Evolutionary conservation across 2,888 invertebrate species (phyloP), one percentile per base, ranked within the genome.

Genomic region (Caenorhabditis doughertyi): DNA sequence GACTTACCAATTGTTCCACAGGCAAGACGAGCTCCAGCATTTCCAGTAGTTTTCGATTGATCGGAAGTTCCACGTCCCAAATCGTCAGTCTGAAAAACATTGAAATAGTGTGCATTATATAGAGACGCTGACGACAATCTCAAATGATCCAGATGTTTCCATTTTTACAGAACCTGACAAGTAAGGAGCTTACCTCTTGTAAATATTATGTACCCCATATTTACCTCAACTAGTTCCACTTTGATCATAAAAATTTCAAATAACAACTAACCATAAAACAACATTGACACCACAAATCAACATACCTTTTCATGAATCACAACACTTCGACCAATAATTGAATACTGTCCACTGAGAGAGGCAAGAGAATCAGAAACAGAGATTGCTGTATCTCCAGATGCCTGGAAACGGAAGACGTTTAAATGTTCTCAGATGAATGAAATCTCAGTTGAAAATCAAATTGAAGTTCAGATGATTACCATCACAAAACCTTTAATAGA

Each of bases 51-150:
- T 25, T 79, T 71, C 60, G 87, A 88, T 35, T 81, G 86, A n/a
- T 85, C 83, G 18, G 85, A 79, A 47, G 74, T 86, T 21, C 90
- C 89, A 39, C 80, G 77, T n/a, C 93, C 93, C 7, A 92, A 85
- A 81, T 93, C 93, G 84, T 93, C 93, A 25, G 83, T 81, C 47
- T 82, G 64, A 16, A 65, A 65, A n/a, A 39, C 7, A 42, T n/a
- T n/a, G n/a, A n/a, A n/a, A n/a, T n/a, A n/a, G n/a, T n/a, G n/a
- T n/a, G n/a, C n/a, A n/a, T n/a, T n/a, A n/a, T n/a, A n/a, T n/a
- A n/a, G n/a, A n/a, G n/a, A n/a, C n/a, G n/a, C n/a, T n/a, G n/a
- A n/a, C n/a, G n/a, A n/a, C n/a, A n/a, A n/a, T n/a, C 47, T 47
- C 47, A 35, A 35, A 35, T 7, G 9, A 5, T 7, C 35, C 35